A percentile compares a stretch with the other conserved stretches of the same genome.
Conservation (phyloP, 2,797 vertebrate species). For the Gadopsis marmoratus region DNA sequence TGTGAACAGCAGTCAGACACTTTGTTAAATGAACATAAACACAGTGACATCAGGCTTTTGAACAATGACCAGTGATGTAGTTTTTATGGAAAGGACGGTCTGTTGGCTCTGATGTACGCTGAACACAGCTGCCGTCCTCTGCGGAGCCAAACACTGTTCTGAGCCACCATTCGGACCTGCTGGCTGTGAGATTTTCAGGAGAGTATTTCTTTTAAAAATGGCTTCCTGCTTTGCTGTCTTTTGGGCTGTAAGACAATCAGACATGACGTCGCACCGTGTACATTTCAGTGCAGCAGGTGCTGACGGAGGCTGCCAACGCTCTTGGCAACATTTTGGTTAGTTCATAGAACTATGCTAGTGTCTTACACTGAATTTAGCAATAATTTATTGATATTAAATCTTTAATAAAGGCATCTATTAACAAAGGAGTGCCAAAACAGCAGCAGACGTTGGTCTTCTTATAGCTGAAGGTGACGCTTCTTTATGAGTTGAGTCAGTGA, state of each 20-base stretch:
- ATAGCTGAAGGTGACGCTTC: slow-evolving; percentile 27
- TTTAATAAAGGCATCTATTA: slow-evolving; percentile 12
- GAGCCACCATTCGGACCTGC: not conserved
- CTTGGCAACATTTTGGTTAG: not conserved
- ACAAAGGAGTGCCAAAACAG: not conserved
- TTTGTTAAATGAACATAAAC: slow-evolving; percentile 6
- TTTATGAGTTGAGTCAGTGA: slow-evolving; percentile 19
- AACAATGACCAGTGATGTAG: not conserved
- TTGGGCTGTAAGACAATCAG: not conserved
- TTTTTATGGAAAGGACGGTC: not conserved
- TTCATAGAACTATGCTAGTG: slow-evolving; percentile 1
- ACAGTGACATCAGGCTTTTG: not conserved
- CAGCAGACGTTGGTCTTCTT: not conserved
- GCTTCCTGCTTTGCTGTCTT: not conserved
- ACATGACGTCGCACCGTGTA: not conserved
- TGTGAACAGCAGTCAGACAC: not conserved
- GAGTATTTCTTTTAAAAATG: not conserved
- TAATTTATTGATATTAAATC: not conserved
- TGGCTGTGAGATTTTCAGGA: not conserved
- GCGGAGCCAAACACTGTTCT: not conserved
- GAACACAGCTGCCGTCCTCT: not conserved
- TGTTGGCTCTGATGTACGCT: slow-evolving; percentile 10
- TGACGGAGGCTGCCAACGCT: slow-evolving; percentile 6
- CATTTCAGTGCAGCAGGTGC: not conserved
- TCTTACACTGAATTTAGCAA: not conserved